Percentiles rank a stretch among this genome's conserved stretches.
Conservation (phyloP, 2,113 vertebrate genomes). For the Corythaixoides concolor region DNA sequence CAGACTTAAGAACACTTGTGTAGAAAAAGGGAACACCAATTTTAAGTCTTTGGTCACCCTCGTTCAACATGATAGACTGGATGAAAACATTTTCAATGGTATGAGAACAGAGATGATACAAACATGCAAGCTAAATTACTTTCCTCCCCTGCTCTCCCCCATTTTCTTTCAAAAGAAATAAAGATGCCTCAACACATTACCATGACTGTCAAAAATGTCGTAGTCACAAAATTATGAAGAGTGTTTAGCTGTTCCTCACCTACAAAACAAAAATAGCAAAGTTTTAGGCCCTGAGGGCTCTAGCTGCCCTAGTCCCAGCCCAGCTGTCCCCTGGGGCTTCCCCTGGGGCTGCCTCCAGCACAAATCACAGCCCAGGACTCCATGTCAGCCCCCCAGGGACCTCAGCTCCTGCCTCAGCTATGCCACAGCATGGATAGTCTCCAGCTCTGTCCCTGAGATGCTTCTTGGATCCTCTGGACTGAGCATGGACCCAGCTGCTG, state of each 20-base stretch:
- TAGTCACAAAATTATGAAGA: neutral
- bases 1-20: neutral
- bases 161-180: neutral
- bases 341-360: fast-evolving
- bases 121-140: neutral
- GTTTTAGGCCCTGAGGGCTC: neutral
- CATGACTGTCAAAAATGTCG: neutral
- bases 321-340: neutral
- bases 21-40: neutral
- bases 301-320: neutral
- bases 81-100: neutral
- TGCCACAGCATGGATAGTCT: neutral
- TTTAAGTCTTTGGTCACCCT: neutral
- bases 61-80: neutral
- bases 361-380: fast-evolving
- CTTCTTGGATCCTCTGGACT: neutral
- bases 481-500: neutral
- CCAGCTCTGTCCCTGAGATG: neutral
- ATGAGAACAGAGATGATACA: neutral
- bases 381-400: fast-evolving
- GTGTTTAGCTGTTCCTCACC: neutral
- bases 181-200: no score
- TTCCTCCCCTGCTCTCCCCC: neutral
- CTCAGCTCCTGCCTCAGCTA: fast-evolving
- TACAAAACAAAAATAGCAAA: neutral